Conservation (phyloP, 2,888 invertebrate species). For the Drosophila histrio region DNA sequence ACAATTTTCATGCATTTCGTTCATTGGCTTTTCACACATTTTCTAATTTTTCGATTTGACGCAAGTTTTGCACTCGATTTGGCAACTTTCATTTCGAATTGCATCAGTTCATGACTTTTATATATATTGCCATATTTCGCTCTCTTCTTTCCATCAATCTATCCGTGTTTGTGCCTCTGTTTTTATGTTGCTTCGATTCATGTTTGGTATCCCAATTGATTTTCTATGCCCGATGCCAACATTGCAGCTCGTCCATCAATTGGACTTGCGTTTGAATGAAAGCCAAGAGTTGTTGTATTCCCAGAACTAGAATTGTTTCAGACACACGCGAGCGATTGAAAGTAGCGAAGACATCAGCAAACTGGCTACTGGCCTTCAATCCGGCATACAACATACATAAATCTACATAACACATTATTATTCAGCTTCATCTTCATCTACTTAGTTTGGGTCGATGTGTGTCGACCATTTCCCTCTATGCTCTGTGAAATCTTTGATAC, state of each 20-base stretch:
- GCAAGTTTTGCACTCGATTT: slow-evolving; percentile 69
- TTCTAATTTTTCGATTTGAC: slow-evolving; percentile 63
- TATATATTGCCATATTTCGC: slow-evolving; percentile 10
- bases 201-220: slow-evolving; percentile 42
- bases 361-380: slow-evolving; percentile 6
- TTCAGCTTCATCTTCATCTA: background rate
- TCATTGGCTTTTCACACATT: slow-evolving; percentile 50
- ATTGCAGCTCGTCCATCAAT: slow-evolving; percentile 48
- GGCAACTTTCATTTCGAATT: slow-evolving; percentile 64
- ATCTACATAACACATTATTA: background rate
- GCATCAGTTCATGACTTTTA: slow-evolving; percentile 51
- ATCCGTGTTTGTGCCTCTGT: background rate
- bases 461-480: too few species aligned
- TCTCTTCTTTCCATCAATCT: background rate
- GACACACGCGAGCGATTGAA: background rate
- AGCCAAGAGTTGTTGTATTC: slow-evolving; percentile 38
- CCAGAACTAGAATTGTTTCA: slow-evolving; percentile 15
- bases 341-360: background rate
- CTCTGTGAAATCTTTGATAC: too few species aligned
- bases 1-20: slow-evolving; percentile 20
- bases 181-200: background rate
- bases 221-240: slow-evolving; percentile 41
- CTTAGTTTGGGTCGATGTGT: too few species aligned
- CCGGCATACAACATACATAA: slow-evolving; percentile 1
- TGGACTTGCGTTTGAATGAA: slow-evolving; percentile 47